phyloP scores from a whole-genome alignment of 2,797 vertebrate species.

The Sebastes matsubarae region DNA sequence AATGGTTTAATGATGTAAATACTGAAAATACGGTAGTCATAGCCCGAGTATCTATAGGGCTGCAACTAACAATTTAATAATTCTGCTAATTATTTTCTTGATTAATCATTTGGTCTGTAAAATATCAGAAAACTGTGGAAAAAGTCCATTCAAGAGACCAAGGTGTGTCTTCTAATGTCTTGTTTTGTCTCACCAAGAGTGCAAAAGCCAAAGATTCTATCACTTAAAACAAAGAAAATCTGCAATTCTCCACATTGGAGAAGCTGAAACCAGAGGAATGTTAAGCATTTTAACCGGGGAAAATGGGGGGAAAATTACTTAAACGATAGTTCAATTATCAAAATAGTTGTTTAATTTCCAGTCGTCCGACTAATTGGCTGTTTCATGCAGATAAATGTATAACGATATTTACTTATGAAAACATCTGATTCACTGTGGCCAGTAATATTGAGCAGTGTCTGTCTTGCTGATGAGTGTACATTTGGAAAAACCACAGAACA shows the following conservation, averaged over 20 bases:
- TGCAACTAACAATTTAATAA: not conserved
- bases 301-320: too few species aligned
- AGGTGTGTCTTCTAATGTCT: not conserved
- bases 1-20: not conserved
- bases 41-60: too few species aligned
- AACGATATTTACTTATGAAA: not conserved
- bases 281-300: too few species aligned
- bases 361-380: not conserved
- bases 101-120: not conserved
- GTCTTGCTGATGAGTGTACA: not conserved
- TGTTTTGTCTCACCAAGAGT: not conserved
- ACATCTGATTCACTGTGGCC: not conserved
- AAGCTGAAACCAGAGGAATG: not conserved
- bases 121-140: not conserved
- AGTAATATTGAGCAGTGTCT: not conserved
- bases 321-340: not conserved
- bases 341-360: not conserved
- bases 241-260: not conserved
- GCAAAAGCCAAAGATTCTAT: not conserved
- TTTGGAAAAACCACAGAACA: conserved; percentile 5
- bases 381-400: not conserved
- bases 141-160: not conserved
- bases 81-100: not conserved
- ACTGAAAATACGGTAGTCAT: not conserved
- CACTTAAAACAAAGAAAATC: not conserved